Percentiles rank a stretch among this genome's conserved stretches.
These are phyloP conservation scores for Spea multiplicata DNA, from an alignment of 2,113 vertebrate genomes.

Conservation along the genomic window DNA sequence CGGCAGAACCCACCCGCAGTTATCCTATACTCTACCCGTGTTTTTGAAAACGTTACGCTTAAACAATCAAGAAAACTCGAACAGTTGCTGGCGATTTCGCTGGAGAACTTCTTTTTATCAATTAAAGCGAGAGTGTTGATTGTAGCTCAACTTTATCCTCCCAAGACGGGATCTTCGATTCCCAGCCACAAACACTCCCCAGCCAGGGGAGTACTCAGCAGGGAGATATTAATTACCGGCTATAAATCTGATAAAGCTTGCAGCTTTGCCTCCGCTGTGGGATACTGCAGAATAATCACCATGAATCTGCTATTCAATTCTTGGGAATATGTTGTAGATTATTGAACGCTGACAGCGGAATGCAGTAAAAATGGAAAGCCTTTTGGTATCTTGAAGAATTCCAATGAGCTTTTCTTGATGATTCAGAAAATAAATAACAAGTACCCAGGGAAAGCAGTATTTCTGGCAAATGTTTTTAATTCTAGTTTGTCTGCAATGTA, in stretches of 20 bases:
- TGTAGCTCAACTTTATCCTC: conserved; percentile 37
- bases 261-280: conserved; percentile 41
- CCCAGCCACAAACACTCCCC: conserved; percentile 25
- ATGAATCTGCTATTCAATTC: conserved; percentile 49
- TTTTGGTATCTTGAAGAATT: conserved; percentile 47
- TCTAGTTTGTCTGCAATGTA: conserved; percentile 45
- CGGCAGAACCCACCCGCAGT: no score
- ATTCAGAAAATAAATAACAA: conserved; percentile 48
- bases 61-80: neutral
- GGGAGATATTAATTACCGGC: conserved; percentile 47
- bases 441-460: conserved; percentile 42
- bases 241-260: conserved; percentile 42
- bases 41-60: no score
- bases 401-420: conserved; percentile 47
- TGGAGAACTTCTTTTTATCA: neutral
- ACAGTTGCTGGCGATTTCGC: conserved; percentile 4
- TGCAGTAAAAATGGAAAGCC: conserved; percentile 45
- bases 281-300: conserved; percentile 48
- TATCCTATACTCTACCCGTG: no score
- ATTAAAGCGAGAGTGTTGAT: conserved; percentile 2
- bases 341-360: conserved; percentile 45
- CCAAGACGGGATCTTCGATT: conserved; percentile 21
- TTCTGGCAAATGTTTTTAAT: conserved; percentile 49
- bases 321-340: conserved; percentile 48
- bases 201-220: conserved; percentile 38